A percentile compares a stretch with the other conserved stretches of the same genome.
Evolutionary conservation across 1,140 invertebrate genomes (phyloP).

Genomic region (Drosophila ficusphila): DNA sequence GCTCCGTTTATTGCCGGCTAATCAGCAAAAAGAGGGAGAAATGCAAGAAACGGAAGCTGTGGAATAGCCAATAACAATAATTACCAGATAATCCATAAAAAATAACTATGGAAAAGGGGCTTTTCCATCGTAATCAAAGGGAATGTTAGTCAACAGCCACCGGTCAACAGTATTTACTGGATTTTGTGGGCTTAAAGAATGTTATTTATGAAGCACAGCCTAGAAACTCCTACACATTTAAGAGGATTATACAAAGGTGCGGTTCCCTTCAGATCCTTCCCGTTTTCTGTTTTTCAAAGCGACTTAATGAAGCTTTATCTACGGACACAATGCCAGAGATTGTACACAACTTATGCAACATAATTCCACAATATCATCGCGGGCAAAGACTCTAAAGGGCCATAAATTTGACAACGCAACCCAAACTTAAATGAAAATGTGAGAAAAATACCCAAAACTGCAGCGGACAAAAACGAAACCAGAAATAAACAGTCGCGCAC

Average conservation of each 20-base stretch:
- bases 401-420: constrained; percentile 36
- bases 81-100: constrained; percentile 40
- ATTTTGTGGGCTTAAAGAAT: not conserved
- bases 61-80: constrained; percentile 39
- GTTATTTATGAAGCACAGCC: not conserved
- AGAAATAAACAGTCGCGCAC: constrained; percentile 55
- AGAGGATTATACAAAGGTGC: constrained; percentile 15
- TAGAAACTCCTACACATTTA: constrained; percentile 20
- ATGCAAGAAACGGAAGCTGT: constrained; percentile 45
- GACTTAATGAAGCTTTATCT: constrained; percentile 32
- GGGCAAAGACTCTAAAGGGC: constrained; percentile 1
- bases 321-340: constrained; percentile 5
- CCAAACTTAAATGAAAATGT: constrained; percentile 25
- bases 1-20: constrained; percentile 26
- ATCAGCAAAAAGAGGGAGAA: constrained; percentile 19
- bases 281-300: constrained; percentile 14
- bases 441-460: constrained; percentile 13
- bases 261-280: constrained; percentile 11
- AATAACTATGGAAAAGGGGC: constrained; percentile 10
- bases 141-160: not conserved
- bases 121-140: constrained; percentile 18
- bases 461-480: constrained; percentile 9
- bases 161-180: not conserved
- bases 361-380: constrained; percentile 20
- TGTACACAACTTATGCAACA: constrained; percentile 28